These are phyloP conservation scores for Drosophila lacicola DNA, from an alignment of 2,888 invertebrate genomes.

Conservation along the genomic window DNA sequence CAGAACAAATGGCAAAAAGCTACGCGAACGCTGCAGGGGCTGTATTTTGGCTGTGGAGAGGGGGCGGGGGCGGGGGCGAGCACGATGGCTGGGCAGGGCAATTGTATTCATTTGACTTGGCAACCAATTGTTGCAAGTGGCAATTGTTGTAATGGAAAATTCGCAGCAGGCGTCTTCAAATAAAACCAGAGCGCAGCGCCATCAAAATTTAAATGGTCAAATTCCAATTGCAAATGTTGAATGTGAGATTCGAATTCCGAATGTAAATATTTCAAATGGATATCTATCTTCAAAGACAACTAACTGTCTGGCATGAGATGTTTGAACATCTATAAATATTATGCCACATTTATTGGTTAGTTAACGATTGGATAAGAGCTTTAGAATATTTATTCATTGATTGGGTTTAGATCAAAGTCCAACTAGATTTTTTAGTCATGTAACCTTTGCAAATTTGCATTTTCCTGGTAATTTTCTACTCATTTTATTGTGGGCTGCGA, in stretches of 20 bases:
- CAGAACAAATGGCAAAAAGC: constrained; percentile 17
- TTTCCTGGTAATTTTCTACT: no score
- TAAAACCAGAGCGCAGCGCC: constrained; percentile 23
- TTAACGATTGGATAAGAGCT: background rate
- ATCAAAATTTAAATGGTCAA: constrained; percentile 43
- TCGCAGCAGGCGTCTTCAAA: constrained; percentile 69
- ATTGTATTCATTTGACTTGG: constrained; percentile 79
- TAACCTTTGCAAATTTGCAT: no score
- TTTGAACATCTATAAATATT: background rate
- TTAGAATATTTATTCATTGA: no score
- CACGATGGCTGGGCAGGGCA: constrained; percentile 39
- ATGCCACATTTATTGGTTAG: constrained; percentile 6
- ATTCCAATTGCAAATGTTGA: constrained; percentile 48
- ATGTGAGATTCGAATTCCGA: constrained; percentile 29
- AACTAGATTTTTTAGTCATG: no score
- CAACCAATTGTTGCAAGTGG: constrained; percentile 75
- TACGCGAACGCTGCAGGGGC: background rate
- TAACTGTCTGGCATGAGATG: background rate
- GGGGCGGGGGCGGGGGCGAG: background rate
- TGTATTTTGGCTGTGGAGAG: background rate
- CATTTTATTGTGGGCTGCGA: no score
- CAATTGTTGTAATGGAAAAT: constrained; percentile 73
- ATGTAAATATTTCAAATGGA: constrained; percentile 27
- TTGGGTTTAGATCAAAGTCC: no score
- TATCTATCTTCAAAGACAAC: constrained; percentile 8